These are phyloP conservation scores for Notocelia uddmanniana DNA, from an alignment of 2,888 invertebrate genomes.

Conservation along the genomic window DNA sequence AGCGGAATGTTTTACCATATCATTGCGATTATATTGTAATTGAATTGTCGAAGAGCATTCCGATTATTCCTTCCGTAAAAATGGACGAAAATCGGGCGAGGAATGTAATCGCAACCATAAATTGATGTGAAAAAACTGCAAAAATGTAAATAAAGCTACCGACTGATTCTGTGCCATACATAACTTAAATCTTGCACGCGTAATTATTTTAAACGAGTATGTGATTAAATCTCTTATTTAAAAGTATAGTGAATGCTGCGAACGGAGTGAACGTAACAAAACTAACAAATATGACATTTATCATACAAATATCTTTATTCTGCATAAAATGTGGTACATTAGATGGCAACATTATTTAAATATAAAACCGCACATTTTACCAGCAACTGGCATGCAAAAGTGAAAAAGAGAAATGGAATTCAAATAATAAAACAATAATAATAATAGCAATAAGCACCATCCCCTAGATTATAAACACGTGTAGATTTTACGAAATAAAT, in stretches of 20 bases:
- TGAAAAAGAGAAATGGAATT: too few species aligned
- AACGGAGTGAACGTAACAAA: not conserved
- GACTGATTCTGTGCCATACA: constrained; percentile 13
- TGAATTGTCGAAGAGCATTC: constrained; percentile 15
- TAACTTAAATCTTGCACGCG: not conserved
- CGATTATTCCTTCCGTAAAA: constrained; percentile 10
- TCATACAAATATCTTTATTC: too few species aligned
- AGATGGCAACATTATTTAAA: too few species aligned
- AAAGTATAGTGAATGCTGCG: not conserved
- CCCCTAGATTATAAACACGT: too few species aligned
- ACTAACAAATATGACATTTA: too few species aligned
- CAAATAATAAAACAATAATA: too few species aligned
- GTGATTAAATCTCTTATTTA: constrained; percentile 3
- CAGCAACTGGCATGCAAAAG: too few species aligned
- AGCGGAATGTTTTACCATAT: not conserved
- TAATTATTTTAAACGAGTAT: constrained; percentile 18
- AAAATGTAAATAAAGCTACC: constrained; percentile 20
- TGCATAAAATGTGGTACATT: too few species aligned
- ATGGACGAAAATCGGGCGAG: constrained; percentile 13
- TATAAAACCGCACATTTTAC: too few species aligned
- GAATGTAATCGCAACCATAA: constrained; percentile 29
- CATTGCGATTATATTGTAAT: not conserved
- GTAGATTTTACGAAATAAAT: too few species aligned
- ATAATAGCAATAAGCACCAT: too few species aligned
- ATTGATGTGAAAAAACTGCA: constrained; percentile 24